A percentile compares a stretch with the other conserved stretches of the same genome.
Evolutionary conservation across 2,797 vertebrate genomes (phyloP).

Genomic region (Crypturellus tataupa): DNA sequence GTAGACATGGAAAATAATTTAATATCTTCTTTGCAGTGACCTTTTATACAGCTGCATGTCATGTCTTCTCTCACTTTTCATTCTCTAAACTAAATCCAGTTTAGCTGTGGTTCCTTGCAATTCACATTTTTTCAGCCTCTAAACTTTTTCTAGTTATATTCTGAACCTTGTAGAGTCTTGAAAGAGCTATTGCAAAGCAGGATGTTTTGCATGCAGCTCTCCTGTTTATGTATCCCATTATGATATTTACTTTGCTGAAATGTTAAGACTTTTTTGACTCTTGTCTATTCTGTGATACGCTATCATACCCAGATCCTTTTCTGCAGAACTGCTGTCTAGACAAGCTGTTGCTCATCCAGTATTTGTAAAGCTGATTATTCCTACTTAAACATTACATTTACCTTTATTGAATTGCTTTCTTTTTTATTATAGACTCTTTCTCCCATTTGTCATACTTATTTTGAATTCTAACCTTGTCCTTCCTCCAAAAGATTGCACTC

Average conservation of each 20-base stretch:
- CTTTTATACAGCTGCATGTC: neutral
- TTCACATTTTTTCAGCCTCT: neutral
- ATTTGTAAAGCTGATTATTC: constrained; percentile 7
- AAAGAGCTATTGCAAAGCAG: neutral
- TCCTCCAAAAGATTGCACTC: constrained; percentile 24
- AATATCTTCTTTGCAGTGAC: neutral
- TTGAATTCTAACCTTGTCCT: constrained; percentile 39
- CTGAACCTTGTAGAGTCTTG: neutral
- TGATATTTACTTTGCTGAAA: neutral
- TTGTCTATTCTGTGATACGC: neutral
- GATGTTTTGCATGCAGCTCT: fast-evolving
- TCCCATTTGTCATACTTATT: constrained; percentile 49
- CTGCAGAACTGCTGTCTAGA: neutral
- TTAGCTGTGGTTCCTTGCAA: neutral
- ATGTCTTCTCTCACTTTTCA: neutral
- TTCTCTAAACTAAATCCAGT: neutral
- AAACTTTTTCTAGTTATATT: neutral
- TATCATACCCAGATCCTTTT: neutral
- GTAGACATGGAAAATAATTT: neutral
- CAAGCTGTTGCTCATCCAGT: neutral
- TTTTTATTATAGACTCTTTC: constrained; percentile 47
- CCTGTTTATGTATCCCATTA: neutral
- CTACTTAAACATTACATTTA: constrained; percentile 45
- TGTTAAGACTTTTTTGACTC: neutral
- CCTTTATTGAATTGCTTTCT: constrained; percentile 32